Evolutionary conservation across 2,797 vertebrate species (phyloP).

Genomic region (Sebastiscus tertius): DNA sequence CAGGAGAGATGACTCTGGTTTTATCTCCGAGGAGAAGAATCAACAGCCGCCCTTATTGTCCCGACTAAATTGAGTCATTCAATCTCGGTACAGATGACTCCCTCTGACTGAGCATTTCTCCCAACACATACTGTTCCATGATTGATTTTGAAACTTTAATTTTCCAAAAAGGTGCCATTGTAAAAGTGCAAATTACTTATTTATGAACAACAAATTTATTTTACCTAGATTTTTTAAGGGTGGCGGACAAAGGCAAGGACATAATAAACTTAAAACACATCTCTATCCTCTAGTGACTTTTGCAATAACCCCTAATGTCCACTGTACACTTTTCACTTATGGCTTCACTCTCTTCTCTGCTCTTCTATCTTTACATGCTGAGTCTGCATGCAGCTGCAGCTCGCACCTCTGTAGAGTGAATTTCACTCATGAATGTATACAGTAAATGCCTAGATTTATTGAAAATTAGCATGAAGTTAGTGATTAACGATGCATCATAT

Average conservation of each 20-base stretch:
- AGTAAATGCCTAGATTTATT: not conserved
- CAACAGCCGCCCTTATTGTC: constrained; percentile 22
- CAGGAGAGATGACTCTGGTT: constrained; percentile 25
- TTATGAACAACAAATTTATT: not conserved
- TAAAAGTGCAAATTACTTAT: not conserved
- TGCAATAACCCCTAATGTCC: not conserved
- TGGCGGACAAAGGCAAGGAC: not conserved
- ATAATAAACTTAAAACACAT: not conserved
- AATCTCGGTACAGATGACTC: constrained; percentile 1
- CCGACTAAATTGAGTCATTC: constrained; percentile 26
- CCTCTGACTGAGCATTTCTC: constrained; percentile 18
- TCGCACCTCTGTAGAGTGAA: not conserved
- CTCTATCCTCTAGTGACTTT: not conserved
- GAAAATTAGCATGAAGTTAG: not conserved
- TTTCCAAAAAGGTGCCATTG: not conserved
- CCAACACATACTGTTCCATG: not conserved
- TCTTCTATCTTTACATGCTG: not conserved
- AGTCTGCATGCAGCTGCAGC: not conserved
- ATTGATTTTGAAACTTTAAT: constrained; percentile 27
- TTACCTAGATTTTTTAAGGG: not conserved
- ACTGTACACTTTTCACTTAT: not conserved
- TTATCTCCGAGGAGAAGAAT: constrained; percentile 54
- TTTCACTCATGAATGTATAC: not conserved
- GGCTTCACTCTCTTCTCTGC: not conserved
- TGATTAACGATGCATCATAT: not conserved